Conservation (phyloP, 2,797 vertebrate genomes). For the Eptatretus atami region DNA sequence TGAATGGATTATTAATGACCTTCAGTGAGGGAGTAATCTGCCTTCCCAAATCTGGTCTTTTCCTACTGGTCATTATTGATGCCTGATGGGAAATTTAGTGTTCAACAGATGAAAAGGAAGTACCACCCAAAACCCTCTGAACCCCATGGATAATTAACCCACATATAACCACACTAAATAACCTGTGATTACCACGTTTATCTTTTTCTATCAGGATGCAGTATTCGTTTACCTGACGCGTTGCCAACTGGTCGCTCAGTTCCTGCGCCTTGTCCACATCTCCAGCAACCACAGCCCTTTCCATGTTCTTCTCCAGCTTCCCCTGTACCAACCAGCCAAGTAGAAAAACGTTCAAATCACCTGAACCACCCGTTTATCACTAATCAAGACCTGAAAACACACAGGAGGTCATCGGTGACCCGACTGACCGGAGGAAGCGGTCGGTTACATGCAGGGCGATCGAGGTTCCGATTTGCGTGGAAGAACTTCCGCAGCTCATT, state of each 20-base stretch:
- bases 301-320: constrained; percentile 1
- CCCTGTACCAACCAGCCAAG: neutral
- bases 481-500: constrained; percentile 1
- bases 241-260: constrained; percentile 2
- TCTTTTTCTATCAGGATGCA: no score
- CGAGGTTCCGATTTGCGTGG: neutral
- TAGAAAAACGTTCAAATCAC: neutral
- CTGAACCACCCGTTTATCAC: neutral
- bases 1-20: neutral
- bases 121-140: neutral
- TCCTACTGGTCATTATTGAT: no score
- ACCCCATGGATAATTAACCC: neutral
- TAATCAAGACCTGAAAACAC: neutral
- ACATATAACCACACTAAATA: no score
- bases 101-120: neutral
- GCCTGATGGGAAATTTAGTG: neutral
- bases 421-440: neutral
- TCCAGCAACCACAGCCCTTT: neutral
- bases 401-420: no score
- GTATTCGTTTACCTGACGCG: neutral
- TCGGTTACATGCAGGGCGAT: neutral
- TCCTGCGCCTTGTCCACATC: neutral
- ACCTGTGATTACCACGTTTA: no score
- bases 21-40: constrained; percentile 2
- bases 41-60: neutral